Evolutionary conservation across 37 sponge, comb jelly and placozoan species (phyloP).

Genomic region (Chondrosia reniformis): DNA sequence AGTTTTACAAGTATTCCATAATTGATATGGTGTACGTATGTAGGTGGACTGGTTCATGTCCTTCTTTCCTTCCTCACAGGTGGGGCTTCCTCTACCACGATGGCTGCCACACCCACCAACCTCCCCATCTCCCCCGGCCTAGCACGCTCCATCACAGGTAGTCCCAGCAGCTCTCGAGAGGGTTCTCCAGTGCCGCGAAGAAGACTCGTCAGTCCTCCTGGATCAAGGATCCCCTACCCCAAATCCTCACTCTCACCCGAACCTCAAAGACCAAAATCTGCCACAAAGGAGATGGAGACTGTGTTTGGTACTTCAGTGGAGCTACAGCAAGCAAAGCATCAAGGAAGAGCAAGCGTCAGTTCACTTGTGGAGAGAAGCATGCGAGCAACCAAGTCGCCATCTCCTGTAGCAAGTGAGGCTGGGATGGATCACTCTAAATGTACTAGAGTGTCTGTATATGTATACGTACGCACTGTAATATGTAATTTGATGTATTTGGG

Average conservation of each 20-base stretch:
- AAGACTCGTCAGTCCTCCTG: not conserved
- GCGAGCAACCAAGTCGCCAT: no score
- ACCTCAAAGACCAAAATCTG: not conserved
- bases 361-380: constrained; percentile 13
- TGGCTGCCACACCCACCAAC: not conserved
- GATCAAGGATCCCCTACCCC: constrained; percentile 3
- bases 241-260: constrained; percentile 12
- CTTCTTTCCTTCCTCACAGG: no score
- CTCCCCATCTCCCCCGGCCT: not conserved
- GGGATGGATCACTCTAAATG: no score
- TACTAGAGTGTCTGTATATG: no score
- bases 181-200: no score
- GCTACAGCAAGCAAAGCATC: not conserved
- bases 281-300: not conserved
- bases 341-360: not conserved
- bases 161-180: not conserved
- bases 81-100: not conserved
- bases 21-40: not conserved
- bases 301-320: not conserved
- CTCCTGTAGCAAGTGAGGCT: no score
- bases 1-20: not conserved
- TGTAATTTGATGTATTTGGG: no score
- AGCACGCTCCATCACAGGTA: not conserved
- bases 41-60: no score
- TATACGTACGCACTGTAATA: no score